Evolutionary conservation across 1,140 invertebrate genomes (phyloP).

Genomic region (Drosophila sucinea): DNA sequence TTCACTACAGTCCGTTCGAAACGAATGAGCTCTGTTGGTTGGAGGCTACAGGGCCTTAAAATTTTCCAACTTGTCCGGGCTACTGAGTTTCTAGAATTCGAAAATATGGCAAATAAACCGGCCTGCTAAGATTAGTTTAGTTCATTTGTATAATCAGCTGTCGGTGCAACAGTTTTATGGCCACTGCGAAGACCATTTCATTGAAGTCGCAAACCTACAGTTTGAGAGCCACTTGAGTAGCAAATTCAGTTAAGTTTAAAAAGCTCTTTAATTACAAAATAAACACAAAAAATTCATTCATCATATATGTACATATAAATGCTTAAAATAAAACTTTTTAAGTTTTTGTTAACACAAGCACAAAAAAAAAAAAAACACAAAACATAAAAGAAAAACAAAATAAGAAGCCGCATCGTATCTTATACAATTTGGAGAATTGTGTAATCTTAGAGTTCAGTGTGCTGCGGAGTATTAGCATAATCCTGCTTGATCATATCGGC

Average conservation of each 20-base stretch:
- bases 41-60: background rate
- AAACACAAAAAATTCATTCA: background rate
- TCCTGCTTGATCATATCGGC: conserved; percentile 88
- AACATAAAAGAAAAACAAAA: background rate
- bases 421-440: background rate
- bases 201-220: conserved; percentile 16
- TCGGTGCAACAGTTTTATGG: background rate
- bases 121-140: background rate
- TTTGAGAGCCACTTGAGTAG: conserved; percentile 9
- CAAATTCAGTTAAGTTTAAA: background rate
- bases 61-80: background rate
- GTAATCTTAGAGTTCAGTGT: conserved; percentile 53
- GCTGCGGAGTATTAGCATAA: conserved; percentile 38
- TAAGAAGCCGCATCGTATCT: background rate
- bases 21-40: background rate
- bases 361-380: conserved; percentile 21
- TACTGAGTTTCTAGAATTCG: background rate
- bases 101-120: background rate
- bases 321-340: background rate
- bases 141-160: background rate
- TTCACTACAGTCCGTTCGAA: background rate
- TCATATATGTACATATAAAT: background rate
- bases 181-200: background rate
- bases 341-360: conserved; percentile 9
- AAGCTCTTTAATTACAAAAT: conserved; percentile 4